Conservation (phyloP, 2,113 vertebrate species). For the Theristicus caerulescens region DNA sequence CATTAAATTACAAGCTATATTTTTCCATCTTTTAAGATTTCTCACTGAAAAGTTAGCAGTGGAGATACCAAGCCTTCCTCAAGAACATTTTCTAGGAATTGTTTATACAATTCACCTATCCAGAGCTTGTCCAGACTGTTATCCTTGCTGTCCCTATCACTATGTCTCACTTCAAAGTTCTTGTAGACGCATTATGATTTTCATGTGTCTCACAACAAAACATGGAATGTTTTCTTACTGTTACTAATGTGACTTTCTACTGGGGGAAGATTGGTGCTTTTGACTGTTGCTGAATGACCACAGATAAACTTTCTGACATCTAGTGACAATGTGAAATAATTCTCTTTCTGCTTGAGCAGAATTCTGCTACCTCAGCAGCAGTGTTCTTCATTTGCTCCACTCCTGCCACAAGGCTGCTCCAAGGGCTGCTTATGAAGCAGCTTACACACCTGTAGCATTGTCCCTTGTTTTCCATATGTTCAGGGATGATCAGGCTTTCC, state of each 20-base stretch:
- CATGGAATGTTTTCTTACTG: not conserved
- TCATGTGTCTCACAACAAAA: not conserved
- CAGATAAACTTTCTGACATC: not conserved
- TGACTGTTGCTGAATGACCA: not conserved
- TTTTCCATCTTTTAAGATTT: not conserved
- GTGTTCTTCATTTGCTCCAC: not conserved
- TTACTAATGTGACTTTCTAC: not conserved
- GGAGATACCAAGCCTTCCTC: not conserved
- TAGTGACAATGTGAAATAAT: not conserved
- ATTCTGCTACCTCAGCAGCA: not conserved
- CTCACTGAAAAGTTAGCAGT: not conserved
- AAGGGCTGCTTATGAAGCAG: not conserved
- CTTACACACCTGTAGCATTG: not conserved
- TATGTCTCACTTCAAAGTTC: not conserved
- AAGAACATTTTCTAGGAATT: not conserved
- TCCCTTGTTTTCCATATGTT: not conserved
- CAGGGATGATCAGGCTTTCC: not conserved
- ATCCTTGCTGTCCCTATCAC: not conserved
- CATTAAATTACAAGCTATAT: not conserved
- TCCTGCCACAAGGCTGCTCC: slow-evolving; percentile 41
- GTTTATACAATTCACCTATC: not conserved
- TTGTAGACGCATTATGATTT: not conserved
- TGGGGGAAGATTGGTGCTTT: not conserved
- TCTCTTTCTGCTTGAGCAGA: not conserved
- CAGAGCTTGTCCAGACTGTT: not conserved